Evolutionary conservation across 2,797 vertebrate species (phyloP).

Genomic region (Melanotaenia boesemani): DNA sequence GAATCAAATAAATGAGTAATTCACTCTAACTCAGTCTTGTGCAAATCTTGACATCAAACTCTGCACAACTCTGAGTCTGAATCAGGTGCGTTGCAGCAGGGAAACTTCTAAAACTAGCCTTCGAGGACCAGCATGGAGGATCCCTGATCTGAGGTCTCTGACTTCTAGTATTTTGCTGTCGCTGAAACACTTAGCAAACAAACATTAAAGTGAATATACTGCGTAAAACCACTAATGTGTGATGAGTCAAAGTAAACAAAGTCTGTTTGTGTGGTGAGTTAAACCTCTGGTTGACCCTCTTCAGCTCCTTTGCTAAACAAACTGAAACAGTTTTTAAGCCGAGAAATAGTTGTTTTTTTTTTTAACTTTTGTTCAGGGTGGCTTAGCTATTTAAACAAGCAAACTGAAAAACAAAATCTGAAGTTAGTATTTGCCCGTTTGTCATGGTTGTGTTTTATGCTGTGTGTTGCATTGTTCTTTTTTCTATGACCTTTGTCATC

Average conservation of each 20-base stretch:
- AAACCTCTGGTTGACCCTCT: neutral
- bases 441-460: neutral
- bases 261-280: neutral
- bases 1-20: no score
- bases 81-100: no score
- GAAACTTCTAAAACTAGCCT: no score
- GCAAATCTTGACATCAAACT: no score
- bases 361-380: neutral
- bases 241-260: neutral
- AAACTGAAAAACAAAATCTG: no score
- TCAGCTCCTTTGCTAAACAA: neutral
- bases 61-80: no score
- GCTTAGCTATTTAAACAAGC: neutral
- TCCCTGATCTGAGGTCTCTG: conserved; percentile 1
- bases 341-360: neutral
- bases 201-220: neutral
- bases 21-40: no score
- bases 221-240: neutral
- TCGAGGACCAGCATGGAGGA: no score
- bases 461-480: no score
- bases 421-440: no score
- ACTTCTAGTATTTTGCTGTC: conserved; percentile 27
- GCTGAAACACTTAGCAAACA: conserved; percentile 1
- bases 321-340: neutral
- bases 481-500: no score